These are phyloP conservation scores for Wasmannia auropunctata DNA, from an alignment of 1,140 invertebrate genomes.

Conservation along the genomic window DNA sequence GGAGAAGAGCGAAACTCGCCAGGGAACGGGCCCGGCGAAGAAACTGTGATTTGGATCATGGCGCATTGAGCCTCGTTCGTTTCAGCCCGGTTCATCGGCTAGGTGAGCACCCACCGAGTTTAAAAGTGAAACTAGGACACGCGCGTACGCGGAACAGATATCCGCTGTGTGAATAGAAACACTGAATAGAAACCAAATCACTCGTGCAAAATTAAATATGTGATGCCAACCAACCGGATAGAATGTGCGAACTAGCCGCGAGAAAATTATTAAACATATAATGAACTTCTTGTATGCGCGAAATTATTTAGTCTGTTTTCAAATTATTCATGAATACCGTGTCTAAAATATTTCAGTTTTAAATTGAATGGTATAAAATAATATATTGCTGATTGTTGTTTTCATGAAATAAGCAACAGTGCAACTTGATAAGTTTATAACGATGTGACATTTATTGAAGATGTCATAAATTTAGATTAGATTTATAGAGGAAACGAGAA, in stretches of 20 bases:
- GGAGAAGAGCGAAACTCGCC: conserved; percentile 92
- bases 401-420: neutral
- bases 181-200: conserved; percentile 34
- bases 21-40: conserved; percentile 91
- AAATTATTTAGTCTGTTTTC: neutral
- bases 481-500: neutral
- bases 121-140: conserved; percentile 52
- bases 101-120: conserved; percentile 82
- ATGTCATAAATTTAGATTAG: neutral
- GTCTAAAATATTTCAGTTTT: neutral
- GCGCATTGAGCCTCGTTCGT: conserved; percentile 91
- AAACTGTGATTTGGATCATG: conserved; percentile 92
- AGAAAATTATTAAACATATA: neutral
- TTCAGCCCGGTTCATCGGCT: conserved; percentile 90
- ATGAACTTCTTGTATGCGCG: neutral
- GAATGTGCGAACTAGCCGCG: neutral
- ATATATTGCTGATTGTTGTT: neutral
- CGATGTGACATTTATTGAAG: neutral
- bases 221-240: neutral
- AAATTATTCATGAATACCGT: neutral
- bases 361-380: neutral
- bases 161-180: conserved; percentile 33
- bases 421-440: neutral
- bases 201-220: conserved; percentile 26
- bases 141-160: conserved; percentile 10